These are phyloP conservation scores for Sebastes glaucus DNA, from an alignment of 2,797 vertebrate genomes.

Conservation along the genomic window DNA sequence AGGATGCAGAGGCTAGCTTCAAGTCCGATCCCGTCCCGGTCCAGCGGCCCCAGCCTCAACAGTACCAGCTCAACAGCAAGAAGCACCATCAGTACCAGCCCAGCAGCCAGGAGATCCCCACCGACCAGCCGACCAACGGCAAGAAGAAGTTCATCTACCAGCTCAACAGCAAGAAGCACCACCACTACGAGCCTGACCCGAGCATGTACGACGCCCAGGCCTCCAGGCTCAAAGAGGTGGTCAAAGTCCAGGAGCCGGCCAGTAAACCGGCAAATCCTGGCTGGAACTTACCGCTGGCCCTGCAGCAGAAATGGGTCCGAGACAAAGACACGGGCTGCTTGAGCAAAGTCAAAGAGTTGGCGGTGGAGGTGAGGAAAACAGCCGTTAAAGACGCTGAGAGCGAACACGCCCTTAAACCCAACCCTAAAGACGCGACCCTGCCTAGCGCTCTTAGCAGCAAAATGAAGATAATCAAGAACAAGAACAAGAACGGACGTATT, in stretches of 20 bases:
- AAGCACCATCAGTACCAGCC: slow-evolving; percentile 98
- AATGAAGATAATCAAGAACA: slow-evolving; percentile 99
- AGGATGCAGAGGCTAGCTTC: slow-evolving; percentile 81
- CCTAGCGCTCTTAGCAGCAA: slow-evolving; percentile 89
- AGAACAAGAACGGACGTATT: slow-evolving; percentile 98
- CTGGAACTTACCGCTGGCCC: slow-evolving; percentile 81
- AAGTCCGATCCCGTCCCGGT: slow-evolving; percentile 85
- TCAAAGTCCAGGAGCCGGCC: slow-evolving; percentile 78
- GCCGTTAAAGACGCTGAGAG: slow-evolving; percentile 69
- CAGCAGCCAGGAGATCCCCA: slow-evolving; percentile 86
- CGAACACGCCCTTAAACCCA: slow-evolving; percentile 75
- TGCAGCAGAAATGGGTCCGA: slow-evolving; percentile 93
- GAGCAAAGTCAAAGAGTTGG: slow-evolving; percentile 87
- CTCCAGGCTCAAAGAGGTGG: slow-evolving; percentile 85
- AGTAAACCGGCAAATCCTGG: slow-evolving; percentile 81
- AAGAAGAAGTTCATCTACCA: slow-evolving; percentile 96
- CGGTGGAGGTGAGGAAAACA: slow-evolving; percentile 76
- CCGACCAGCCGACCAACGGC: slow-evolving; percentile 87
- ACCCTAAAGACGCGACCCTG: slow-evolving; percentile 80
- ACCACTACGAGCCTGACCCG: slow-evolving; percentile 94
- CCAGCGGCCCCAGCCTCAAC: slow-evolving; percentile 90
- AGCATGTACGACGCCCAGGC: slow-evolving; percentile 89
- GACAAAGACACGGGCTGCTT: slow-evolving; percentile 88
- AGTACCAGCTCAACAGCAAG: slow-evolving; percentile 98
- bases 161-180: slow-evolving; percentile 95